A percentile compares a stretch with the other conserved stretches of the same genome.
Evolutionary conservation across 2,888 invertebrate genomes (phyloP).

Genomic region (Gasteruption jaculator): DNA sequence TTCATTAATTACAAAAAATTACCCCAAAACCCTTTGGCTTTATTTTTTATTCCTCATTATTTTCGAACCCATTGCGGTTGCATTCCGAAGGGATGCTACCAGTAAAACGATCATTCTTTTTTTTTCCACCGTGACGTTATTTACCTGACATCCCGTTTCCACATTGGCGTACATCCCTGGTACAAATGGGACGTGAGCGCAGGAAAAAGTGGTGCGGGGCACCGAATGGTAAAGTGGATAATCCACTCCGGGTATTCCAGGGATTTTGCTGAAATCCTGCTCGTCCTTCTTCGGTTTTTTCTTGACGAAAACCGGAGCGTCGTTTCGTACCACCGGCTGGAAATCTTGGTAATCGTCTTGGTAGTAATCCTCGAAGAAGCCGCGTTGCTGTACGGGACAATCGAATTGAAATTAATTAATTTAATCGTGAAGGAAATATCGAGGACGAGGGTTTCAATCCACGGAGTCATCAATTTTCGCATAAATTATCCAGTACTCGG

Average conservation of each 20-base stretch:
- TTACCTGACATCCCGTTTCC: conserved; percentile 81
- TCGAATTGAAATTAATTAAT: conserved; percentile 1
- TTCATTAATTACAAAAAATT: too few relatives aligned
- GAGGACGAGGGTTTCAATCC: not conserved
- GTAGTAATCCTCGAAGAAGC: conserved; percentile 22
- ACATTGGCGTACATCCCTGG: conserved; percentile 91
- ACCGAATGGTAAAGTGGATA: conserved; percentile 75
- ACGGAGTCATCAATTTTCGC: too few relatives aligned
- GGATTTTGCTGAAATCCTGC: conserved; percentile 77
- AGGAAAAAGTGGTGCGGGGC: conserved; percentile 76
- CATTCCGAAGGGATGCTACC: too few relatives aligned
- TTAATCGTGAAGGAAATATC: not conserved
- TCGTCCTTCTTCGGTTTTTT: conserved; percentile 54
- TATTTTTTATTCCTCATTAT: not conserved
- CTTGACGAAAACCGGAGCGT: conserved; percentile 30
- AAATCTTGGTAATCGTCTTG: conserved; percentile 31
- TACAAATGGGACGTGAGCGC: conserved; percentile 70
- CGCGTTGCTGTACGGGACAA: conserved; percentile 20
- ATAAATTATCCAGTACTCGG: too few relatives aligned
- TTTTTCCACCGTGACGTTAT: conserved; percentile 9
- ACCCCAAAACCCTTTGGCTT: too few relatives aligned
- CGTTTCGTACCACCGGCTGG: conserved; percentile 28
- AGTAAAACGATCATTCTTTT: conserved; percentile 8
- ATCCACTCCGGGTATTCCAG: conserved; percentile 75
- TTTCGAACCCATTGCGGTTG: too few relatives aligned